Percentiles rank a stretch among this genome's conserved stretches.
Conservation (phyloP, 2,888 invertebrate species). For the Dugesia japonica region DNA sequence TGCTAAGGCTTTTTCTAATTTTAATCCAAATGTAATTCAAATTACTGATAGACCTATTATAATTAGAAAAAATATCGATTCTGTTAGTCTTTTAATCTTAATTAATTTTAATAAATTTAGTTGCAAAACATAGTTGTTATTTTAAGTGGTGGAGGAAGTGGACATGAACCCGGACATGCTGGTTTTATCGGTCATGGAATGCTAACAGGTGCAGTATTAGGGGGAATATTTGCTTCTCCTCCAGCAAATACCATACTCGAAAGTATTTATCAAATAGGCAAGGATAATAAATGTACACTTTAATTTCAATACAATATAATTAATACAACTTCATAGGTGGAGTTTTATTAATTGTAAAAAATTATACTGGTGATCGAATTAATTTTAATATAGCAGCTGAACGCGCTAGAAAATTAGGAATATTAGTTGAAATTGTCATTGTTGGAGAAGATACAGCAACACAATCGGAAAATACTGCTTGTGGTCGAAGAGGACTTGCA, state of each 20-base stretch:
- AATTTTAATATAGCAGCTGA: slow-evolving; percentile 14
- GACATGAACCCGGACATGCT: slow-evolving; percentile 60
- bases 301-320: no score
- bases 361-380: not conserved
- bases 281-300: slow-evolving; percentile 37
- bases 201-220: slow-evolving; percentile 62
- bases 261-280: slow-evolving; percentile 54
- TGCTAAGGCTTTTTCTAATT: not conserved
- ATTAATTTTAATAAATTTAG: not conserved
- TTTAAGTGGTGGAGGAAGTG: slow-evolving; percentile 47
- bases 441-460: not conserved
- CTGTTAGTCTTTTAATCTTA: not conserved
- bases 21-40: not conserved
- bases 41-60: not conserved
- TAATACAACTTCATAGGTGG: not conserved
- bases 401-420: not conserved
- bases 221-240: slow-evolving; percentile 63
- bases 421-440: not conserved
- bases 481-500: not conserved
- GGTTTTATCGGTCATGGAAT: slow-evolving; percentile 66
- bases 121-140: not conserved
- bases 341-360: slow-evolving; percentile 6
- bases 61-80: not conserved
- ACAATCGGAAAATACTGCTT: not conserved
- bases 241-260: slow-evolving; percentile 57